Base-by-base conservation (phyloP, 1,140 invertebrate species). In the Eulimnadia texana region DNA sequence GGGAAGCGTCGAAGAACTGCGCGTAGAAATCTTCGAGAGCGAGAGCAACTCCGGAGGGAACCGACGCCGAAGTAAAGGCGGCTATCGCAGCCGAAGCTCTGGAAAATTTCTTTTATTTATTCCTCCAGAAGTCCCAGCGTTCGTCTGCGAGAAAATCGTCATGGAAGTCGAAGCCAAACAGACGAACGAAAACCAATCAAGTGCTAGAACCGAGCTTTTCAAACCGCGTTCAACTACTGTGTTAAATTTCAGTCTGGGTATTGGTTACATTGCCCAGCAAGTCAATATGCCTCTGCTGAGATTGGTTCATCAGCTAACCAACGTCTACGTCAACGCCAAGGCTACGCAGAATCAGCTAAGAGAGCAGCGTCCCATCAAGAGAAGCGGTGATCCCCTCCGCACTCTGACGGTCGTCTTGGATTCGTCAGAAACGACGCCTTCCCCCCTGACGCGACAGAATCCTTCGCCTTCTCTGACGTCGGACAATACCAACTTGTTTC, bases 271-370 rank as follows among this genome's bases (percentile, higher is more conserved):
- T 67, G 88, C 86, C 60, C 90, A 93, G 69, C 87, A 91, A 74
- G 84, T 93, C 6, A 97, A 97, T 70, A 96, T 98, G 92, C 92
- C 93, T 0, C 73, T 98, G 42, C 73, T 98, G 23, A 76, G 94
- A 60, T 77, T 98, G 23, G 77, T 97, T 47, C 92, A 97, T 77
- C 94, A 98, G 76, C 93, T 98, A 65, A 90, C 86, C 65, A 94
- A 93, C 64, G 95, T 98, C 90, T 94, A 96, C 74, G 90, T 93
- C 73, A 97, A 96, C 75, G 90, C 95, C 3, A 91, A 93, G 69
- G 90, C 94, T 69, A 95, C 93, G 1, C 87, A 92, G 70, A 84
- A 86, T 67, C 91, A 94, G 67, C 76, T 97, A 54, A 72, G 76
- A 63, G 74, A 79, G 62, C 71, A 85, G 82, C 68, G 85, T 82